A percentile compares a stretch with the other conserved stretches of the same genome.
Evolutionary conservation across 1,140 invertebrate genomes (phyloP).

Genomic region (Zeugodacus cucurbitae): DNA sequence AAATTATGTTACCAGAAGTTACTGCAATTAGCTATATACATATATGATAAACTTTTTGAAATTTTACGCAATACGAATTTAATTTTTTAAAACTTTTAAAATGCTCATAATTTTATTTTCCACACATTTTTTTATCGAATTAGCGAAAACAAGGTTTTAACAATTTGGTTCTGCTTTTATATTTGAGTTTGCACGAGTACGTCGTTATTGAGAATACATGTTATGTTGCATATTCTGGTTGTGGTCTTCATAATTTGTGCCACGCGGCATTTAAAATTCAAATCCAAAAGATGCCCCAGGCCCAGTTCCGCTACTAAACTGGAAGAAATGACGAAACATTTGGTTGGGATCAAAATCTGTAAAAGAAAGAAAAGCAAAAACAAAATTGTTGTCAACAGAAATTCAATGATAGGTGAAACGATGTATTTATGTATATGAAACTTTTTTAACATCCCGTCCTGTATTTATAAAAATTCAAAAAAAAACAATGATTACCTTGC

Average conservation of each 20-base stretch:
- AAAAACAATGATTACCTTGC: constrained; percentile 48
- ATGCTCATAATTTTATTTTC: constrained; percentile 26
- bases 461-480: too few relatives aligned
- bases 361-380: too few relatives aligned
- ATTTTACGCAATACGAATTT: too few relatives aligned
- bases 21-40: too few relatives aligned
- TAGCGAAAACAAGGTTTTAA: not conserved
- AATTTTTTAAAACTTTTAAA: not conserved
- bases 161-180: constrained; percentile 16
- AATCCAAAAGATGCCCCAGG: constrained; percentile 54
- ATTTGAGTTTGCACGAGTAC: not conserved
- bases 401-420: too few relatives aligned
- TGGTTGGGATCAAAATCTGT: constrained; percentile 63
- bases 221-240: not conserved
- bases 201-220: not conserved
- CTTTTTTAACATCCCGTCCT: too few relatives aligned
- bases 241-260: not conserved
- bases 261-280: constrained; percentile 53
- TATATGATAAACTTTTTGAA: too few relatives aligned
- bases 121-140: not conserved
- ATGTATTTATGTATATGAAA: too few relatives aligned
- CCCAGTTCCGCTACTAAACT: constrained; percentile 52
- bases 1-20: too few relatives aligned
- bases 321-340: constrained; percentile 64
- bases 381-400: not conserved